Percentiles rank a stretch among this genome's conserved stretches.
phyloP scores from a whole-genome alignment of 1,140 invertebrate genomes.

The Sitobion miscanthi region DNA sequence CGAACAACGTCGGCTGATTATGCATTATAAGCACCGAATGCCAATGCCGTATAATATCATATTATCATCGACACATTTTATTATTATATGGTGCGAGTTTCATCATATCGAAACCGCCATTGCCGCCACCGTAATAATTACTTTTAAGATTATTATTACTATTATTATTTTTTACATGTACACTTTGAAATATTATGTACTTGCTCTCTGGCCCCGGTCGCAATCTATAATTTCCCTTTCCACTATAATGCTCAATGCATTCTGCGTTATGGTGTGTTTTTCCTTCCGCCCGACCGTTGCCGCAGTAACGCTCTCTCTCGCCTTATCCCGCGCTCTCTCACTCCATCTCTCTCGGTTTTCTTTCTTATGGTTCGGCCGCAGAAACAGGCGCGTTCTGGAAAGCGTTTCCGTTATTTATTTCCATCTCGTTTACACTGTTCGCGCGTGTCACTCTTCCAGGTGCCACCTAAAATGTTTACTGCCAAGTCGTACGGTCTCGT shows the following conservation, averaged over 20 bases:
- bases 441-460: neutral
- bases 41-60: neutral
- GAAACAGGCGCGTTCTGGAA: neutral
- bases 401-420: neutral
- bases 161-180: neutral
- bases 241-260: neutral
- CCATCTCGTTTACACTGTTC: neutral
- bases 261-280: neutral
- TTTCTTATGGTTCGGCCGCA: neutral
- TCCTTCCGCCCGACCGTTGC: neutral
- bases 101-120: neutral
- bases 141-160: neutral
- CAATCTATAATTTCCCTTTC: conserved; percentile 16
- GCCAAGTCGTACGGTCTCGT: neutral
- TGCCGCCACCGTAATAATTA: neutral
- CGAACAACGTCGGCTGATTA: neutral
- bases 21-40: neutral
- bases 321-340: neutral
- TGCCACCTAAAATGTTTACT: neutral
- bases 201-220: neutral
- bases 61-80: neutral
- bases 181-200: neutral
- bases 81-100: neutral
- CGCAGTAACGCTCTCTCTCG: neutral
- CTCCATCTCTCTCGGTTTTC: neutral